Evolutionary conservation across 2,113 vertebrate genomes (phyloP).

Genomic region (Callocephalon fimbriatum): DNA sequence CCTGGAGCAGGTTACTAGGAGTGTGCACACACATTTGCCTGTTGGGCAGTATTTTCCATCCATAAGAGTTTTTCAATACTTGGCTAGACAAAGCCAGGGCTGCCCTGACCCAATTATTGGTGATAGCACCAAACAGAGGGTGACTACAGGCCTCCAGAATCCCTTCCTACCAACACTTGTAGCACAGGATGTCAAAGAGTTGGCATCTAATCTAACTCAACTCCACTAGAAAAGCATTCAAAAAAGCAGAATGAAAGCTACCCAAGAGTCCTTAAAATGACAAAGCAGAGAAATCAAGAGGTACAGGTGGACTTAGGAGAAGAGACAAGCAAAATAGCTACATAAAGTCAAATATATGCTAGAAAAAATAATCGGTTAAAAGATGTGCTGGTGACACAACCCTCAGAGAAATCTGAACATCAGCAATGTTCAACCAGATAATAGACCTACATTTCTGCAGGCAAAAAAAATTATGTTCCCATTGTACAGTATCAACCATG

Average conservation of each 20-base stretch:
- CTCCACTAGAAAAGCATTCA: neutral
- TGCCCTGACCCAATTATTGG: neutral
- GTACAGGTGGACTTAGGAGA: neutral
- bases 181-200: neutral
- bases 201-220: neutral
- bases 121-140: neutral
- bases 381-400: neutral
- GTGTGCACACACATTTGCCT: fast-evolving
- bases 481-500: neutral
- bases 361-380: neutral
- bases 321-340: neutral
- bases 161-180: neutral
- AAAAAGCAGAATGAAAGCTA: neutral
- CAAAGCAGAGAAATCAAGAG: neutral
- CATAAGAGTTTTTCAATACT: neutral
- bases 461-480: neutral
- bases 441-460: neutral
- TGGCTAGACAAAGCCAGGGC: neutral
- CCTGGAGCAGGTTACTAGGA: neutral
- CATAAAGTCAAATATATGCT: neutral
- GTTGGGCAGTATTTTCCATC: neutral
- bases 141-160: neutral
- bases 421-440: neutral
- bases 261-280: neutral
- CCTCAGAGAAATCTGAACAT: neutral